phyloP scores from a whole-genome alignment of 2,888 invertebrate species.

The Apodemia hepburni region DNA sequence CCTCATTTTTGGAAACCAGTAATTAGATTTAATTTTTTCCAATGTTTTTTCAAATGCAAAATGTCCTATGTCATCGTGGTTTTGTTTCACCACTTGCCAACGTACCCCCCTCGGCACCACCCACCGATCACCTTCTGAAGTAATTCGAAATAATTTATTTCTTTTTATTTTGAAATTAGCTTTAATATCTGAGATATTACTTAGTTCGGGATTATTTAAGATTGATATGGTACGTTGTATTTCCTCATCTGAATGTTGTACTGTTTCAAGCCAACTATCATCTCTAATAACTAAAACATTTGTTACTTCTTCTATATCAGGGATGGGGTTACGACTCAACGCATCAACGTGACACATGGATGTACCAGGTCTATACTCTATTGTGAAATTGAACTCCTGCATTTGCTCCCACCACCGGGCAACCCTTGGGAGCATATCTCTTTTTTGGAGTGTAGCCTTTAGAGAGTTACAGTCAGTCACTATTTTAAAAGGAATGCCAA shows the following conservation, averaged over 20 bases:
- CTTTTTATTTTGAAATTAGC: slow-evolving; percentile 24
- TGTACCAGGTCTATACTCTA: slow-evolving; percentile 13
- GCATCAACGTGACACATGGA: slow-evolving; percentile 15
- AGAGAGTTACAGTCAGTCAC: slow-evolving; percentile 33
- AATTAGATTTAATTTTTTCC: slow-evolving; percentile 21
- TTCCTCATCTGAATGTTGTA: slow-evolving; percentile 29
- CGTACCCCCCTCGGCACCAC: slow-evolving; percentile 29
- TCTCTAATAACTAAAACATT: neutral
- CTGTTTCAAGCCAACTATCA: slow-evolving; percentile 26
- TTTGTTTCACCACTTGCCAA: slow-evolving; percentile 26
- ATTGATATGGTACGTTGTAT: slow-evolving; percentile 26
- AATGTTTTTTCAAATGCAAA: slow-evolving; percentile 27
- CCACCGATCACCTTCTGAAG: slow-evolving; percentile 23
- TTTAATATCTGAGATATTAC: slow-evolving; percentile 25
- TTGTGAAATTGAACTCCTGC: neutral
- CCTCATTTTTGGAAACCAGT: slow-evolving; percentile 31
- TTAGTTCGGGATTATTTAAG: slow-evolving; percentile 23
- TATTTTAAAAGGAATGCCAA: slow-evolving; percentile 25
- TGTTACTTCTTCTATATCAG: neutral
- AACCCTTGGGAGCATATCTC: slow-evolving; percentile 31
- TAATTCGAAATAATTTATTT: slow-evolving; percentile 22
- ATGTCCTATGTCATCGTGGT: slow-evolving; percentile 30
- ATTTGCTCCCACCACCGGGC: slow-evolving; percentile 31
- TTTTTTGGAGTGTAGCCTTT: slow-evolving; percentile 24
- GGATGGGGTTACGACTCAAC: neutral